Evolutionary conservation across 2,888 invertebrate species (phyloP).

Genomic region (Drosophila paucipuncta): DNA sequence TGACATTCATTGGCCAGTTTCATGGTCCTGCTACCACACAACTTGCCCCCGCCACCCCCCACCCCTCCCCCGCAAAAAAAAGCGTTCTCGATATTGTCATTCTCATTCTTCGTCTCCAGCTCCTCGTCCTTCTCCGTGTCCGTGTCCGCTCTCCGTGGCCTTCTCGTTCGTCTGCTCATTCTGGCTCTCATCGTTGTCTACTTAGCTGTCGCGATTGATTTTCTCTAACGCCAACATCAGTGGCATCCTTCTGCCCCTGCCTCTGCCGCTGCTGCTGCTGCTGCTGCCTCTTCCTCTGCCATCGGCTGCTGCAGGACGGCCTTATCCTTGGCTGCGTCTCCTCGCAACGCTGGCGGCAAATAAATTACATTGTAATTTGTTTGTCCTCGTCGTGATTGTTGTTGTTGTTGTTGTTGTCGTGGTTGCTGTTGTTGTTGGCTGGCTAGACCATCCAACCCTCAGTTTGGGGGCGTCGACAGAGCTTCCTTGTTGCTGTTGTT

Average conservation of each 20-base stretch:
- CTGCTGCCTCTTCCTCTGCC: not conserved
- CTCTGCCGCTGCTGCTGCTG: not conserved
- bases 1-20: conserved; percentile 80
- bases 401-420: conserved; percentile 39
- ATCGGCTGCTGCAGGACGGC: conserved; percentile 2
- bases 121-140: conserved; percentile 6
- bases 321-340: conserved; percentile 34
- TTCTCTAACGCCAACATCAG: conserved; percentile 61
- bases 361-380: conserved; percentile 83
- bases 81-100: conserved; percentile 35
- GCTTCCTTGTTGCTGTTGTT: conserved; percentile 38
- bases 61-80: conserved; percentile 8
- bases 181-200: conserved; percentile 37
- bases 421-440: conserved; percentile 37
- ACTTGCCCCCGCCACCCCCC: accelerated
- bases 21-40: conserved; percentile 42
- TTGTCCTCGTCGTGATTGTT: conserved; percentile 60
- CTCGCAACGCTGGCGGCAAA: conserved; percentile 67
- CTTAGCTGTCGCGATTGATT: conserved; percentile 74
- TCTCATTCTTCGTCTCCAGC: conserved; percentile 5
- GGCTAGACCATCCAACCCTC: conserved; percentile 67
- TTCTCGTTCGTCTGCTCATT: not conserved
- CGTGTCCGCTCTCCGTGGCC: conserved; percentile 10
- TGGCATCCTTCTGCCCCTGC: conserved; percentile 25
- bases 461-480: conserved; percentile 36